Percentiles rank a stretch among this genome's conserved stretches.
Conservation (phyloP, 2,797 vertebrate genomes). For the Spinibarbus caldwelli region DNA sequence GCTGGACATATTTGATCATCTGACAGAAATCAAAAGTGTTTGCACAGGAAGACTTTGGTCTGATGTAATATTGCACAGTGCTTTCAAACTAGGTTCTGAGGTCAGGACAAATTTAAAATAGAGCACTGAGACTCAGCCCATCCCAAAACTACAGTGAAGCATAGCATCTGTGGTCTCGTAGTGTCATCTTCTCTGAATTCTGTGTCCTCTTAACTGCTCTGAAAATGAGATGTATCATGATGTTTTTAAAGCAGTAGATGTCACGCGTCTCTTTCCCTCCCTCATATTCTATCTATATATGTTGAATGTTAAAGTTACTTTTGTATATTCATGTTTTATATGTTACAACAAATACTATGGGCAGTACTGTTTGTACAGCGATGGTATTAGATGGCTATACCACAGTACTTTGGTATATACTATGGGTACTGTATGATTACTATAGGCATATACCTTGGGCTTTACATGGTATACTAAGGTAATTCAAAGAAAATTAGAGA, state of each 20-base stretch:
- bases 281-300: neutral
- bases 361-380: neutral
- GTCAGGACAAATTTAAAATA: conserved; percentile 48
- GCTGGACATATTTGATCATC: neutral
- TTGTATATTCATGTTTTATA: neutral
- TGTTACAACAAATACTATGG: neutral
- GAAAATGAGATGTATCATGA: neutral
- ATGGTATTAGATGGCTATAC: neutral
- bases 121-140: conserved; percentile 35
- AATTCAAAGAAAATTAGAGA: neutral
- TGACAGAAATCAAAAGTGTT: conserved; percentile 10
- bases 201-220: neutral
- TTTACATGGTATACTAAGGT: neutral
- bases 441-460: neutral
- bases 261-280: neutral
- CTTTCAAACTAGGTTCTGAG: conserved; percentile 42
- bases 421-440: neutral
- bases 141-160: conserved; percentile 49
- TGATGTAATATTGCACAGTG: conserved; percentile 28
- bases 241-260: neutral
- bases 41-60: conserved; percentile 1
- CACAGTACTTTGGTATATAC: neutral
- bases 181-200: conserved; percentile 42
- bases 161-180: conserved; percentile 40
- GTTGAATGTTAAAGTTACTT: neutral